phyloP scores from a whole-genome alignment of 2,888 invertebrate species.

The Caenorhabditis plicata region DNA sequence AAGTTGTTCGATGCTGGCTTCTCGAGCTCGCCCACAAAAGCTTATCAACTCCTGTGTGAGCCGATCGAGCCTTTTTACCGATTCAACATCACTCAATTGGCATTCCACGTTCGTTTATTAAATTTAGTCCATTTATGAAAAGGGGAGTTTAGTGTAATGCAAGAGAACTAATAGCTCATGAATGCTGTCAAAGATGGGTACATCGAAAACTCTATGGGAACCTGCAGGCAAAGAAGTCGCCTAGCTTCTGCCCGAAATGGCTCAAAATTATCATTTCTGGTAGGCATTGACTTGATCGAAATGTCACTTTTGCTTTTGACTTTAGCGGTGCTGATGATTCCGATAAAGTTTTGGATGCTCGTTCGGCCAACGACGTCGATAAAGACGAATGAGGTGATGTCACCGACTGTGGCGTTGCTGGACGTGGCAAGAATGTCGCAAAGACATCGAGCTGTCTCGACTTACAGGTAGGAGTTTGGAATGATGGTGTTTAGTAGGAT shows the following conservation, averaged over 20 bases:
- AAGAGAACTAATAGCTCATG: constrained; percentile 68
- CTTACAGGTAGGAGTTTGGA: constrained; percentile 34
- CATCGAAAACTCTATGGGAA: constrained; percentile 66
- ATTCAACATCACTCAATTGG: constrained; percentile 54
- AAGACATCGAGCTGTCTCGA: constrained; percentile 48
- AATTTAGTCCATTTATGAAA: neutral
- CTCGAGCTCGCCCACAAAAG: constrained; percentile 39
- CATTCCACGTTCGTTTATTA: constrained; percentile 48
- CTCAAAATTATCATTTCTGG: constrained; percentile 52
- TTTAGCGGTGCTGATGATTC: constrained; percentile 50
- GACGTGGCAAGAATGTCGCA: constrained; percentile 47
- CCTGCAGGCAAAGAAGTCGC: constrained; percentile 44
- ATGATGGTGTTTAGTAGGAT: neutral
- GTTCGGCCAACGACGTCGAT: constrained; percentile 34
- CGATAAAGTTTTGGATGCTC: constrained; percentile 52
- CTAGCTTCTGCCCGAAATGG: constrained; percentile 48
- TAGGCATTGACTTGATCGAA: neutral
- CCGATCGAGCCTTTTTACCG: constrained; percentile 47
- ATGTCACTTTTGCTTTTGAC: constrained; percentile 2
- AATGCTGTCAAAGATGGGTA: constrained; percentile 70
- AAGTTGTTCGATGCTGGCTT: constrained; percentile 42
- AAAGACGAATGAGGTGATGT: constrained; percentile 19
- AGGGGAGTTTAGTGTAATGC: constrained; percentile 18
- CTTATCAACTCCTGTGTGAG: constrained; percentile 57
- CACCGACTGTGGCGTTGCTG: constrained; percentile 57